phyloP scores from a whole-genome alignment of 37 sponge, comb jelly and placozoan genomes.

The Halisarca cf. caerulea region DNA sequence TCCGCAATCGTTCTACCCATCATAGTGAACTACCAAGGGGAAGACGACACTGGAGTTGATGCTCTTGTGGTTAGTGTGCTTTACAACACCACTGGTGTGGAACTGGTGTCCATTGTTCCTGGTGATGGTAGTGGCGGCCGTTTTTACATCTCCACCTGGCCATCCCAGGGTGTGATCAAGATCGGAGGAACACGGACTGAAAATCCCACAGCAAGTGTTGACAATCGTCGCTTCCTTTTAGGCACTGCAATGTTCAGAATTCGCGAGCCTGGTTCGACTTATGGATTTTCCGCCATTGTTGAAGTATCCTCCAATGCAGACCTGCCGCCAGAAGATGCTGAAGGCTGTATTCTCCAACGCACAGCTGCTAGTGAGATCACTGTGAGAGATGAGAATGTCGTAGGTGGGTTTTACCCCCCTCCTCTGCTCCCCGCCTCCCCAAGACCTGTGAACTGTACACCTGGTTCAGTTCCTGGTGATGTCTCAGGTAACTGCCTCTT shows the following conservation, averaged over 20 bases:
- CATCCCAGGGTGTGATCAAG: background rate
- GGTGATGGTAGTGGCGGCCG: slow-evolving; percentile 4
- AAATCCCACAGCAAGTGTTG: background rate
- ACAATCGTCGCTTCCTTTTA: slow-evolving; percentile 34
- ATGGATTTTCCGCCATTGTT: background rate
- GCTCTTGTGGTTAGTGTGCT: slow-evolving; percentile 16
- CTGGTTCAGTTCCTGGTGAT: slow-evolving; percentile 33
- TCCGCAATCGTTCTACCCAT: slow-evolving; percentile 26
- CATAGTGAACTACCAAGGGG: slow-evolving; percentile 46
- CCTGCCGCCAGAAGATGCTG: background rate
- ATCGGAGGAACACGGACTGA: slow-evolving; percentile 30
- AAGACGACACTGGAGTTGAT: background rate
- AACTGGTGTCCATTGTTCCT: background rate
- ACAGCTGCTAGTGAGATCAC: background rate
- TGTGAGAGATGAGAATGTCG: background rate
- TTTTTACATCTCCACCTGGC: background rate
- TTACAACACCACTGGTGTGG: slow-evolving; percentile 15
- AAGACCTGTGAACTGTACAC: background rate
- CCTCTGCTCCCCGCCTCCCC: background rate
- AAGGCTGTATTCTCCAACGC: background rate
- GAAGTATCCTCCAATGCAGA: background rate
- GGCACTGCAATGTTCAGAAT: slow-evolving; percentile 1
- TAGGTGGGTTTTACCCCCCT: background rate
- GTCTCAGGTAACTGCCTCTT: slow-evolving; percentile 69
- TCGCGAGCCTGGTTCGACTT: background rate